Evolutionary conservation across 37 sponge, comb jelly and placozoan species (phyloP), one percentile per base, ranked within the genome.

Genomic region (Aphrocallistes beatrix): DNA sequence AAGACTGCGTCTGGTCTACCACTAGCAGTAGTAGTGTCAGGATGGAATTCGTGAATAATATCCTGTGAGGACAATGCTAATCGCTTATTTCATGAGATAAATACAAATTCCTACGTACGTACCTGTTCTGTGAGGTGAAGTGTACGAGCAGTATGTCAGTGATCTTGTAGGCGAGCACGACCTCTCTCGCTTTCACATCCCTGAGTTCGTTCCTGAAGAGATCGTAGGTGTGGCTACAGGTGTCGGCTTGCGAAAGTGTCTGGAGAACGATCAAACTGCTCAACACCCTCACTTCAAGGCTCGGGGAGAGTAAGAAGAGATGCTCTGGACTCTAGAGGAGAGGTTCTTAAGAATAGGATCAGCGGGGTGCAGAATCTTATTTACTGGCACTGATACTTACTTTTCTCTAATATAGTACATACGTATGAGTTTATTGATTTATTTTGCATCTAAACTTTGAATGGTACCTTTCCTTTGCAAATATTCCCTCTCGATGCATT

Each of bases 51-150:
- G 75, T 6, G 17, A 60, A 30, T 3, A 60, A 30, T 25, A 60
- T 19, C 75, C 75, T 60, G 13, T 42, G 17, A 47, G 49, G 49
- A 21, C 13, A 13, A 13, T 47, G 17, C 17, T 21, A 13, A 47
- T 47, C 13, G 17, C 49, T 47, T 47, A 47, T 47, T 47, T 47
- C 49, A 13, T 47, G 17, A 47, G 17, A 47, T 47, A 17, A 21
- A 17, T 21, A 47, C 49, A 13, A 13, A 47, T n/a, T n/a, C n/a
- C n/a, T n/a, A n/a, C n/a, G 25, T 28, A 60, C 75, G n/a, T 13
- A 60, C 75, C 75, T 60, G 34, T 60, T 60, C 75, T 60, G 75
- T 25, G 75, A 60, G n/a, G 75, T 60, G 34, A 60, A 60, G 75
- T 60, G 75, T 6, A 30, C n/a, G 6, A 60, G 25, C 34, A 60